These are phyloP conservation scores for Lagorchestes hirsutus DNA, from an alignment of 2,797 vertebrate species.

Conservation along the genomic window DNA sequence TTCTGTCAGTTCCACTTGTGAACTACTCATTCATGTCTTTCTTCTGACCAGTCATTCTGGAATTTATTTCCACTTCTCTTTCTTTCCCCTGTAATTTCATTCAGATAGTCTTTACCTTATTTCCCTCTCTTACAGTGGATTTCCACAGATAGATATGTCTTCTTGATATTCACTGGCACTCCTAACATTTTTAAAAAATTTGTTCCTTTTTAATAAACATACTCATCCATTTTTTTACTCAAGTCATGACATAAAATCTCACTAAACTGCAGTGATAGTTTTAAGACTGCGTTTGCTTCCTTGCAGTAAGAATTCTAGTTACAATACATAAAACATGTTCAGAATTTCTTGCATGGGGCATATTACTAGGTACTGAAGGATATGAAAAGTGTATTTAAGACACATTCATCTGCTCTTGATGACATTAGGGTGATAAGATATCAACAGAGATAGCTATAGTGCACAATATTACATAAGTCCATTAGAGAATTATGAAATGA, in stretches of 20 bases:
- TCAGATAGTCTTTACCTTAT: not conserved
- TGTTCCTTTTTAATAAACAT: not conserved
- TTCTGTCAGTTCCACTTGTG: not conserved
- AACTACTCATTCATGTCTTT: not conserved
- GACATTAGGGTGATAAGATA: not conserved
- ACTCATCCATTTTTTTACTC: not conserved
- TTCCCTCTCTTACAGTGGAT: not conserved
- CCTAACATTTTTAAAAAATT: not conserved
- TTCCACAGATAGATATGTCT: not conserved
- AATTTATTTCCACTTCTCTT: not conserved
- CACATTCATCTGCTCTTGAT: not conserved
- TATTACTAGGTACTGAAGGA: not conserved
- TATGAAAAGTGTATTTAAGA: not conserved
- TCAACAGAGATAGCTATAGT: not conserved
- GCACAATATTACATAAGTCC: not conserved
- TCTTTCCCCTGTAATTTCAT: not conserved
- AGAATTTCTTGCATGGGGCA: not conserved
- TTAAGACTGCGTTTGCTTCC: not conserved
- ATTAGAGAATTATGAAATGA: not conserved
- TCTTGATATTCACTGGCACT: not conserved
- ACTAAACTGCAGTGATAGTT: not conserved
- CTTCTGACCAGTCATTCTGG: not conserved
- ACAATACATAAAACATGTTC: not conserved
- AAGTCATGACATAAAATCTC: not conserved
- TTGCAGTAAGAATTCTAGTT: not conserved